A percentile compares a stretch with the other conserved stretches of the same genome.
These are phyloP conservation scores for Tapera naevia DNA, from an alignment of 2,797 vertebrate species.

Conservation along the genomic window DNA sequence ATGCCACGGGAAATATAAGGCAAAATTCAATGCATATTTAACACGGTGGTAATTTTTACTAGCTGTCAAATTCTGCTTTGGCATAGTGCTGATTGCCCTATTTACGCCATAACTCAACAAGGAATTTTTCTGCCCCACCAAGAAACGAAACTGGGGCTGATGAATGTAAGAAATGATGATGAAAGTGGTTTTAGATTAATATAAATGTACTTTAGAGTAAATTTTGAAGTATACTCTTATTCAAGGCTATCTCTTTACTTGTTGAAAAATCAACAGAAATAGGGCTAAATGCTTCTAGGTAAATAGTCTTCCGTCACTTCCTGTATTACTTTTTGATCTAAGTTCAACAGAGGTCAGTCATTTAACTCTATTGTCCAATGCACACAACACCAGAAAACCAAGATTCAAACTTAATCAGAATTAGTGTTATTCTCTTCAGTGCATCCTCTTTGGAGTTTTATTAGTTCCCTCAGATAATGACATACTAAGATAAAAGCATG, in stretches of 20 bases:
- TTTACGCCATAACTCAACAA: not conserved
- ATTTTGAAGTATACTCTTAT: not conserved
- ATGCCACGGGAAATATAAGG: not conserved
- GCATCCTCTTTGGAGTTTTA: not conserved
- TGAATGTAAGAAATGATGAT: not conserved
- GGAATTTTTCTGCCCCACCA: not conserved
- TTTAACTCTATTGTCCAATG: not conserved
- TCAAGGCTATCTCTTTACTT: not conserved
- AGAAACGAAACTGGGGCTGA: not conserved
- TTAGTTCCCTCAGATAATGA: not conserved
- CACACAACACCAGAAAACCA: not conserved
- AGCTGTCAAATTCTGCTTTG: not conserved
- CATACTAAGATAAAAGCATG: not conserved
- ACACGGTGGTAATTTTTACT: not conserved
- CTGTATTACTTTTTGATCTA: not conserved
- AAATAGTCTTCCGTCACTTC: not conserved
- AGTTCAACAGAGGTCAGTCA: slow-evolving; percentile 11
- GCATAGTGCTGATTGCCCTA: not conserved
- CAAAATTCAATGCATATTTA: not conserved
- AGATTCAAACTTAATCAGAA: slow-evolving; percentile 13
- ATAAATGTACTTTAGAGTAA: not conserved
- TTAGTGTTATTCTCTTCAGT: not conserved
- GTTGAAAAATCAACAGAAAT: not conserved
- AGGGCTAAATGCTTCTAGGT: not conserved
- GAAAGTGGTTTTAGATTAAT: not conserved